A percentile compares a stretch with the other conserved stretches of the same genome.
phyloP scores from a whole-genome alignment of 2,113 vertebrate species.

The Indicator maculatus region DNA sequence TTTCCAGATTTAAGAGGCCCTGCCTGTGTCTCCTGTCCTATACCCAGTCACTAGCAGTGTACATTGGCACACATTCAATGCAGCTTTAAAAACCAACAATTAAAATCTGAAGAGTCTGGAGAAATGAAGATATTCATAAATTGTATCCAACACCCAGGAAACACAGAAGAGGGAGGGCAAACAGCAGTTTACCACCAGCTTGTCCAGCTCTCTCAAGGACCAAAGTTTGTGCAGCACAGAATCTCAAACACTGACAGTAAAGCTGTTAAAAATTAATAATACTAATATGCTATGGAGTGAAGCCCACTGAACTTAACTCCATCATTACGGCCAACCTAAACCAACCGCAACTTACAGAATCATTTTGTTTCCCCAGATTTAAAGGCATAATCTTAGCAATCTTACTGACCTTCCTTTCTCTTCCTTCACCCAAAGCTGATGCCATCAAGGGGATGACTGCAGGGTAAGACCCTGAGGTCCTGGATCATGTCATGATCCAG shows the following conservation, averaged over 20 bases:
- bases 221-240: not conserved
- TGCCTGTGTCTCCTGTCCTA: not conserved
- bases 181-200: not conserved
- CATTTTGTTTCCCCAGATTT: not conserved
- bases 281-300: not conserved
- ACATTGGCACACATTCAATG: not conserved
- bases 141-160: not conserved
- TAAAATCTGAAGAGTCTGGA: not conserved
- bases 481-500: not conserved
- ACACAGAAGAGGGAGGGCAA: not conserved
- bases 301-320: not conserved
- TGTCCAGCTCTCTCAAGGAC: not conserved
- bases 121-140: not conserved
- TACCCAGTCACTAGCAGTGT: not conserved
- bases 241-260: not conserved
- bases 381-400: not conserved
- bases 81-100: not conserved
- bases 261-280: not conserved
- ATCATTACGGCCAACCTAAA: not conserved
- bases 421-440: not conserved
- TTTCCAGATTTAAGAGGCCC: not conserved
- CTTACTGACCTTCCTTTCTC: not conserved
- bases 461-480: not conserved
- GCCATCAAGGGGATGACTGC: fast-evolving
- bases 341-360: not conserved